phyloP scores from a whole-genome alignment of 2,113 vertebrate species.

The Lepidothrix coronata region DNA sequence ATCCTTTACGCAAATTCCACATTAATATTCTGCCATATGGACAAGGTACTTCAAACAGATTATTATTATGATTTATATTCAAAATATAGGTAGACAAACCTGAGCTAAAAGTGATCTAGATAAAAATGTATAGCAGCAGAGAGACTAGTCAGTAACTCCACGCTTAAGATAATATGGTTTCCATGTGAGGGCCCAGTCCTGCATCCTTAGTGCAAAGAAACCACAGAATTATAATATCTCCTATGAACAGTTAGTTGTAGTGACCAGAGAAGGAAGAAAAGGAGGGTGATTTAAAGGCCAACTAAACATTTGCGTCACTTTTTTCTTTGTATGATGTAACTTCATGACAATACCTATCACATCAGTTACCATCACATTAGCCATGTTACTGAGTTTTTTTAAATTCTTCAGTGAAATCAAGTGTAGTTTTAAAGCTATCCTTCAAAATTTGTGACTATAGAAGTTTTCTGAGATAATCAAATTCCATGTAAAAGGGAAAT shows the following conservation, averaged over 20 bases:
- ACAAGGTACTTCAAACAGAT: background rate
- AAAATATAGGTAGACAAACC: background rate
- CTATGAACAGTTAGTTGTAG: background rate
- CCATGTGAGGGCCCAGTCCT: accelerated
- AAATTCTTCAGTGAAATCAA: background rate
- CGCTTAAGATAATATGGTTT: accelerated
- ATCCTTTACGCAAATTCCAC: background rate
- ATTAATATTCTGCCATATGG: background rate
- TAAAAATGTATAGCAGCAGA: background rate
- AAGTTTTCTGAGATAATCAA: background rate
- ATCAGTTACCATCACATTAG: background rate
- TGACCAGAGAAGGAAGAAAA: background rate
- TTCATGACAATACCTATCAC: background rate
- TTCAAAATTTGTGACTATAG: background rate
- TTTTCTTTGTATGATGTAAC: background rate
- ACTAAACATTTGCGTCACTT: background rate
- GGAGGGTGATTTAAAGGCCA: background rate
- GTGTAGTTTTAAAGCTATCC: background rate
- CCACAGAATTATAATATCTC: background rate
- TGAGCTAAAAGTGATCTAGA: background rate
- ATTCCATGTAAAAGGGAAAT: background rate
- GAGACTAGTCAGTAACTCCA: background rate
- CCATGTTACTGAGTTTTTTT: background rate
- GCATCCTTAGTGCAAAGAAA: background rate
- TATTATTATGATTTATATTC: background rate